Evolutionary conservation across 2,797 vertebrate species (phyloP), one percentile per base, ranked within the genome.

Genomic region (Thunnus albacares): DNA sequence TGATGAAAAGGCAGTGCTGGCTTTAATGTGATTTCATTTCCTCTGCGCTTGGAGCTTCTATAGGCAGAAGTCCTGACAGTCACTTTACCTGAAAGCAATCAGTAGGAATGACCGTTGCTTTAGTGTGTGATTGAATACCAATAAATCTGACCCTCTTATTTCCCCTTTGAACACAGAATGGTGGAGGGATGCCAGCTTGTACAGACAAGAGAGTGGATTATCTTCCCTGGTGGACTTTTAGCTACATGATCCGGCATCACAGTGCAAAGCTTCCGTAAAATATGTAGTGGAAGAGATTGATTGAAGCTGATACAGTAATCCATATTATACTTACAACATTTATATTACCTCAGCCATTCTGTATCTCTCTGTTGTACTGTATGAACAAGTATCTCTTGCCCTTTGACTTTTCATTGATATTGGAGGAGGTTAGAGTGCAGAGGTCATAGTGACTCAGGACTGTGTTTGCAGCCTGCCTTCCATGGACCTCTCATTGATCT

Each of bases 81-180:
- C 73, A 47, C 82, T 87, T 84, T 76, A 77, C 79, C 78, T 81
- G 80, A 75, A 84, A 90, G 89, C 86, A 88, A 87, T 91, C 90
- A 78, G 67, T 61, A 71, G 76, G 68, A 88, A 85, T 68, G 1
- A 0, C 9, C 47, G 64, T 78, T 84, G 72, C 80, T 89, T 86
- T 78, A 77, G 75, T 73, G 51, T 52, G 70, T 79, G 85, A 92
- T 83, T 91, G 84, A 91, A 91, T 85, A 82, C 84, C 84, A 79
- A 87, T 90, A 88, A 81, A 84, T 88, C 66, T 9, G 68, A 77
- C 79, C 60, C 84, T 75, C 72, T 86, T 89, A 80, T 57, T 81
- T 84, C 82, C 69, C 52, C 58, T 57, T 30, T 18, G 22, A 79
- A 81, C 60, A 83, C 75, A 71, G 47, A 77, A 24, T 18, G 51